Conservation (phyloP, 2,888 invertebrate species). For the Macrophya alboannulata region DNA sequence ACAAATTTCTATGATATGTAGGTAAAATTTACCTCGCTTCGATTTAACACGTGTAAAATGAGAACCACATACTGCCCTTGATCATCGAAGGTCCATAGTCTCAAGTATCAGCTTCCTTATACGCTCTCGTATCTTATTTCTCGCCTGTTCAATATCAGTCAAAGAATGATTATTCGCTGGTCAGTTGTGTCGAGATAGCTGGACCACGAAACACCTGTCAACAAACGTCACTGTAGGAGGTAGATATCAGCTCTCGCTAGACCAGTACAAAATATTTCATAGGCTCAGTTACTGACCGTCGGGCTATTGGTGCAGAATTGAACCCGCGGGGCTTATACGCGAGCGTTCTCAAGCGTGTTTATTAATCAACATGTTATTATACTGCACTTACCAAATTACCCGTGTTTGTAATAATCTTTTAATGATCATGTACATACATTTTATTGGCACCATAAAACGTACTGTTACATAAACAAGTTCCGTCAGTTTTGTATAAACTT, state of each 20-base stretch:
- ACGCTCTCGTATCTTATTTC: neutral
- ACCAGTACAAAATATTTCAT: constrained; percentile 12
- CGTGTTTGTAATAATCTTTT: neutral
- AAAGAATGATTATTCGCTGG: constrained; percentile 32
- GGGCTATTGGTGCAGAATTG: neutral
- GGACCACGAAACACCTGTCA: constrained; percentile 27
- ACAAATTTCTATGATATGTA: neutral
- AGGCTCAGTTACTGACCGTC: constrained; percentile 32
- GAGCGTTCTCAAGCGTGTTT: neutral
- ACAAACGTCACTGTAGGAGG: neutral
- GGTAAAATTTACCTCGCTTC: neutral
- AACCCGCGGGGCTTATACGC: neutral
- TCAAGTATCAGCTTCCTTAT: constrained; percentile 17
- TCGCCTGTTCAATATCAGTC: neutral
- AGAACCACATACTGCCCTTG: constrained; percentile 19
- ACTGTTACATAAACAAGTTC: neutral
- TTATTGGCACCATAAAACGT: neutral
- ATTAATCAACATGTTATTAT: constrained; percentile 4
- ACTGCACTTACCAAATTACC: neutral
- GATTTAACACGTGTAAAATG: neutral
- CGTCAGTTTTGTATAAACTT: neutral
- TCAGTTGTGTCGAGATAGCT: constrained; percentile 28
- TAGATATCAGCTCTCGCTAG: neutral
- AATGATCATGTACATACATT: neutral
- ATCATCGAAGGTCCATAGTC: neutral